These are phyloP conservation scores for Lineus longissimus DNA, from an alignment of 1,140 invertebrate species.

Conservation along the genomic window DNA sequence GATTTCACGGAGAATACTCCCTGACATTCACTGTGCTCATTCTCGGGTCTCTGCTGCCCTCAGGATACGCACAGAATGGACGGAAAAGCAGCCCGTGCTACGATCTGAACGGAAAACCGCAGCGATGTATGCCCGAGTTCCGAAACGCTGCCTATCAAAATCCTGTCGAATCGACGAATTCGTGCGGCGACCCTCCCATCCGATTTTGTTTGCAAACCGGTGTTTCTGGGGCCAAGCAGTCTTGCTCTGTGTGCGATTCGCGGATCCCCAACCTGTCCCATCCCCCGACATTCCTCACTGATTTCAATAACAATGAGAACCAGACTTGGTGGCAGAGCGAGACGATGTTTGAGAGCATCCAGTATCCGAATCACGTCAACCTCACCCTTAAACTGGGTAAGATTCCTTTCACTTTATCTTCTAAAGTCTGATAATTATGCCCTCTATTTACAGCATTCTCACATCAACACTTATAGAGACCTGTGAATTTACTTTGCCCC, in stretches of 20 bases:
- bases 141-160: constrained; percentile 91
- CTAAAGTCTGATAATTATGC: too few relatives aligned
- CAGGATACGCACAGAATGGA: neutral
- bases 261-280: constrained; percentile 63
- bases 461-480: too few relatives aligned
- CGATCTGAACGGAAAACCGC: constrained; percentile 52
- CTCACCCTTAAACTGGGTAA: constrained; percentile 84
- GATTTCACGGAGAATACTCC: too few relatives aligned
- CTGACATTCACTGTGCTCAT: too few relatives aligned
- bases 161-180: constrained; percentile 88
- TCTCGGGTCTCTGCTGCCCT: too few relatives aligned
- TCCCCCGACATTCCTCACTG: constrained; percentile 78
- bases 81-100: constrained; percentile 48
- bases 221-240: constrained; percentile 54
- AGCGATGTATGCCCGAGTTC: constrained; percentile 93
- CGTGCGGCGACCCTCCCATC: constrained; percentile 67
- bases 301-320: constrained; percentile 77
- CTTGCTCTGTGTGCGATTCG: constrained; percentile 59
- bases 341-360: constrained; percentile 89
- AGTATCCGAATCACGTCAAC: constrained; percentile 87
- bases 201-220: constrained; percentile 86
- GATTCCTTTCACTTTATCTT: constrained; percentile 12
- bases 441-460: too few relatives aligned
- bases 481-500: too few relatives aligned
- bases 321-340: constrained; percentile 98